These are phyloP conservation scores for Notolabrus celidotus DNA, from an alignment of 2,797 vertebrate genomes.

Conservation along the genomic window DNA sequence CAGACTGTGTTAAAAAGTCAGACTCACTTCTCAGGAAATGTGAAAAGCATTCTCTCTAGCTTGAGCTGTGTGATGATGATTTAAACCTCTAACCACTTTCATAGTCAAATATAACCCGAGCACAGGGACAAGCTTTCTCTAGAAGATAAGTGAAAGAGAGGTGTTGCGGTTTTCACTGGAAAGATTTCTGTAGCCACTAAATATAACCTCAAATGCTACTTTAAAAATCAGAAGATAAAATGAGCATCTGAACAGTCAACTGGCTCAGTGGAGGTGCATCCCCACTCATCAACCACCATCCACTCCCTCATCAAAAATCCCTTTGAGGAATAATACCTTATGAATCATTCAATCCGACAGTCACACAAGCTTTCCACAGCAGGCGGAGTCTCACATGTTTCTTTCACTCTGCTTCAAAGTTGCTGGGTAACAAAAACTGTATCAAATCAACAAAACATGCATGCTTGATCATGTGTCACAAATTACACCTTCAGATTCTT, in stretches of 20 bases:
- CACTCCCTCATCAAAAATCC: not conserved
- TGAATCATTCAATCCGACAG: not conserved
- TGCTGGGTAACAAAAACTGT: not conserved
- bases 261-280: not conserved
- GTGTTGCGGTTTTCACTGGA: constrained; percentile 35
- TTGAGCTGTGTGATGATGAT: no score
- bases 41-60: not conserved
- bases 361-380: not conserved
- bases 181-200: constrained; percentile 5
- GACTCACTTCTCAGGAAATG: not conserved
- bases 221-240: not conserved
- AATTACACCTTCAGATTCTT: not conserved
- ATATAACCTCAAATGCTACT: constrained; percentile 3
- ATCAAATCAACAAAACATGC: not conserved
- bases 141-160: not conserved
- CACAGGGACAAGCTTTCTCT: not conserved
- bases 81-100: no score
- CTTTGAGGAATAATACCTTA: not conserved
- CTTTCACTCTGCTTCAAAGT: not conserved
- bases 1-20: not conserved
- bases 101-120: not conserved
- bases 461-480: not conserved
- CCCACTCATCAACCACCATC: no score
- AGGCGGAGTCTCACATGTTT: not conserved
- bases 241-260: not conserved